phyloP scores from a whole-genome alignment of 2,888 invertebrate genomes.

The Eulithis prunata region DNA sequence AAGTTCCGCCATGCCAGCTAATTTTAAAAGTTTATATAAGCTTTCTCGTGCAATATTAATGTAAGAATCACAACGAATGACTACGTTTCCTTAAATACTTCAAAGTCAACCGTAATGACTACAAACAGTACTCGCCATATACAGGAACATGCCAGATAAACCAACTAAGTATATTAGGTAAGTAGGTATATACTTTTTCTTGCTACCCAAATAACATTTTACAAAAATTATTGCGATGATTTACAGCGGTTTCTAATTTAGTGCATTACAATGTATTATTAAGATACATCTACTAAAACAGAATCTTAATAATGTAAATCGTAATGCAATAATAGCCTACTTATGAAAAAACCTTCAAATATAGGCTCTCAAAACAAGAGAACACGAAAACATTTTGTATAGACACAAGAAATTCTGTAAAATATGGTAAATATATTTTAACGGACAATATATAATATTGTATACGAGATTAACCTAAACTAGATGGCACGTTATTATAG shows the following conservation, averaged over 20 bases:
- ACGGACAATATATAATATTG: slow-evolving; percentile 85
- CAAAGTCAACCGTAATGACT: slow-evolving; percentile 36
- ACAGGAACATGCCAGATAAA: slow-evolving; percentile 76
- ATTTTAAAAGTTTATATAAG: slow-evolving; percentile 42
- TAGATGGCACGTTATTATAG: slow-evolving; percentile 84
- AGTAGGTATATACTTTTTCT: slow-evolving; percentile 23
- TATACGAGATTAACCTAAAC: slow-evolving; percentile 85
- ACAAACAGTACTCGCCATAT: slow-evolving; percentile 53
- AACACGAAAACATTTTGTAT: slow-evolving; percentile 85
- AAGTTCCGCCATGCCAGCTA: slow-evolving; percentile 42
- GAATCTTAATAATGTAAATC: slow-evolving; percentile 60
- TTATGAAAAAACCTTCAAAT: slow-evolving; percentile 74
- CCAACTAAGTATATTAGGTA: slow-evolving; percentile 50
- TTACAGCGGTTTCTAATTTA: slow-evolving; percentile 64
- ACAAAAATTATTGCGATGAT: slow-evolving; percentile 73
- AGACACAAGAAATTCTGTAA: slow-evolving; percentile 84
- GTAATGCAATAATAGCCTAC: slow-evolving; percentile 57
- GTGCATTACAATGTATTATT: slow-evolving; percentile 55
- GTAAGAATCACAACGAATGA: slow-evolving; percentile 42
- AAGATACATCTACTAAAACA: slow-evolving; percentile 52
- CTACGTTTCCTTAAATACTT: slow-evolving; percentile 40
- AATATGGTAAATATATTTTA: slow-evolving; percentile 83
- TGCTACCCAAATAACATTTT: slow-evolving; percentile 67
- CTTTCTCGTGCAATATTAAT: slow-evolving; percentile 42
- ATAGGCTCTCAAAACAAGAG: slow-evolving; percentile 85